These are phyloP conservation scores for Glyphotaelius pellucidus DNA, from an alignment of 2,888 invertebrate genomes.

Conservation along the genomic window DNA sequence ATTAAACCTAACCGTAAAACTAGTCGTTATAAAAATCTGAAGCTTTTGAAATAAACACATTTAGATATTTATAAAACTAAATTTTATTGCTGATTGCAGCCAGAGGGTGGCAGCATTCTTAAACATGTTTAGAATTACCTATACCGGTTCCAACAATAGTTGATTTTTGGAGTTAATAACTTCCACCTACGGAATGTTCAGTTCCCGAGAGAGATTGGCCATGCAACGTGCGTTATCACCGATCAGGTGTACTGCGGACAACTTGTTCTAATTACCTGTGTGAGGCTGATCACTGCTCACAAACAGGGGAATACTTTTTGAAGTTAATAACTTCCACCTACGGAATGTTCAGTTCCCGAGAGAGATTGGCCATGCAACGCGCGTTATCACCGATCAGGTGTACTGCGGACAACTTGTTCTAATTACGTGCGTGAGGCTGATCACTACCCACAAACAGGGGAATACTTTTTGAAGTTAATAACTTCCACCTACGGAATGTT, in stretches of 20 bases:
- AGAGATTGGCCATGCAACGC: conserved; percentile 39
- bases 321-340: neutral
- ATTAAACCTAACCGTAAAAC: too few relatives aligned
- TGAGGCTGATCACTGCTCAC: neutral
- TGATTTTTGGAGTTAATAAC: neutral
- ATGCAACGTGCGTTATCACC: conserved; percentile 55
- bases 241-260: conserved; percentile 58
- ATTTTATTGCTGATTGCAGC: too few relatives aligned
- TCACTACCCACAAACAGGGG: neutral
- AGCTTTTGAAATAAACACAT: too few relatives aligned
- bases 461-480: conserved; percentile 4
- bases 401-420: conserved; percentile 56
- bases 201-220: neutral
- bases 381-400: conserved; percentile 60
- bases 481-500: neutral
- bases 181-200: neutral
- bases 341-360: neutral
- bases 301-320: conserved; percentile 5
- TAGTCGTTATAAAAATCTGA: too few relatives aligned
- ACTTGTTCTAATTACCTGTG: conserved; percentile 58
- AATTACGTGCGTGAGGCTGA: conserved; percentile 37
- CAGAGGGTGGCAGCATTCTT: neutral
- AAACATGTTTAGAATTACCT: too few relatives aligned
- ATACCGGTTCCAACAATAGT: neutral
- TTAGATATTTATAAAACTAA: too few relatives aligned